Base-by-base conservation (phyloP, 2,797 vertebrate genomes). In the Bufotes viridis region DNA sequence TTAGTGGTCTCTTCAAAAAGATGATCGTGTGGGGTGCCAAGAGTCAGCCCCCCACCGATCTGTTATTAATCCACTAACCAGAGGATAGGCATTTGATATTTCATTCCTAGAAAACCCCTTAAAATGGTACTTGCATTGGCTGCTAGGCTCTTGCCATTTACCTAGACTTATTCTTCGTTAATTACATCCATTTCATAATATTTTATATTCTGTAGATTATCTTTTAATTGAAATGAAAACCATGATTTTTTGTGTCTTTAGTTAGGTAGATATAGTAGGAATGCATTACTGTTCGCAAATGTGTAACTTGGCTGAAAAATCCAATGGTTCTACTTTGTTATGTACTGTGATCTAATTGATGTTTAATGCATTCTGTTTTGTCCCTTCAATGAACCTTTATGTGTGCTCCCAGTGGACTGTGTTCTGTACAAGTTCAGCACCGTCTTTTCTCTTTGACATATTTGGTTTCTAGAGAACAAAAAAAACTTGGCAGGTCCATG, bases 271-370 rank as follows among this genome's bases (percentile, higher is more conserved):
- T 51, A 49, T 67, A 53, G 11, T 24, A 15, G 22, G 57, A 60
- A 57, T 74, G 55, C 69, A n/a, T 26, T 82, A 8, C 63, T 84
- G 11, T 76, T 58, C 58, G n/a, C 20, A 22, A 72, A 80, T 75
- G 69, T 93, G 92, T 91, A 92, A 90, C 92, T 92, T 92, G 90
- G 90, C 53, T 93, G 93, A 93, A 91, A 92, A 89, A 90, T 90
- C 7, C 1, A 90, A 91, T 88, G 91, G 18, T 91, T 86, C 82
- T n/a, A 82, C 91, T 90, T 87, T 89, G 82, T 81, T 69, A 93
- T 94, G 91, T 91, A 93, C 94, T 90, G 90, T 95, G 94, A 96
- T 95, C 95, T 96, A 94, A 96, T 95, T 95, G 95, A 95, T 93
- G 92, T 93, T 93, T 94, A 96, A 94, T 96, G 94, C 93, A 94